phyloP scores from a whole-genome alignment of 92 coral and sea anemone genomes.

The Meandrina meandrites region DNA sequence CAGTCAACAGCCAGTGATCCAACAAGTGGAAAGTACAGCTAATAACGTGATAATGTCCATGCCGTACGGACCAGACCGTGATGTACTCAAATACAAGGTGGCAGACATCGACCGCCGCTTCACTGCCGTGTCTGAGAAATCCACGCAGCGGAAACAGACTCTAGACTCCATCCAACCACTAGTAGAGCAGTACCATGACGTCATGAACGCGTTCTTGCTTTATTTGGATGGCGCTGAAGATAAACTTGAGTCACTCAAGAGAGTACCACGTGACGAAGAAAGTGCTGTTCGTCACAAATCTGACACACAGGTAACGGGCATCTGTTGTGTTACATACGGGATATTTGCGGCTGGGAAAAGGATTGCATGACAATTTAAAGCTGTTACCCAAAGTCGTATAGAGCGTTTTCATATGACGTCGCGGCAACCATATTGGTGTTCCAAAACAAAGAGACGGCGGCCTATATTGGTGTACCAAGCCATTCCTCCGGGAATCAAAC shows the following conservation, averaged over 20 bases:
- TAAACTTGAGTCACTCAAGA: conserved; percentile 70
- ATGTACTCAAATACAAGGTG: conserved; percentile 79
- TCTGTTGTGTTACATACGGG: neutral
- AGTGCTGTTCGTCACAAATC: conserved; percentile 65
- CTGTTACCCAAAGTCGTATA: too few relatives aligned
- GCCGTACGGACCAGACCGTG: conserved; percentile 87
- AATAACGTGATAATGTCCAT: conserved; percentile 65
- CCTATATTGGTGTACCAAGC: too few relatives aligned
- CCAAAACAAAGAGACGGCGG: too few relatives aligned
- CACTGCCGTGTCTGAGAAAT: conserved; percentile 70
- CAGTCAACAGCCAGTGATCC: conserved; percentile 77
- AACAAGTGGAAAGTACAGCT: conserved; percentile 78
- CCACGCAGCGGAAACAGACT: conserved; percentile 74
- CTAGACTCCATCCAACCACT: conserved; percentile 83
- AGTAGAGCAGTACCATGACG: conserved; percentile 80
- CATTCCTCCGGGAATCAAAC: too few relatives aligned
- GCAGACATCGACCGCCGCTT: conserved; percentile 81
- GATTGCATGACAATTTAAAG: neutral
- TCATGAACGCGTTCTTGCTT: conserved; percentile 68
- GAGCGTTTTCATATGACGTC: too few relatives aligned
- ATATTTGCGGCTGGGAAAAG: neutral
- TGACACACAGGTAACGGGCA: conserved; percentile 72
- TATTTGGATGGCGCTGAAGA: conserved; percentile 86
- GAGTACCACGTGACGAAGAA: conserved; percentile 71
- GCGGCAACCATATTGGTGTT: too few relatives aligned